phyloP scores from a whole-genome alignment of 2,888 invertebrate species.

The Cactoblastis cactorum region DNA sequence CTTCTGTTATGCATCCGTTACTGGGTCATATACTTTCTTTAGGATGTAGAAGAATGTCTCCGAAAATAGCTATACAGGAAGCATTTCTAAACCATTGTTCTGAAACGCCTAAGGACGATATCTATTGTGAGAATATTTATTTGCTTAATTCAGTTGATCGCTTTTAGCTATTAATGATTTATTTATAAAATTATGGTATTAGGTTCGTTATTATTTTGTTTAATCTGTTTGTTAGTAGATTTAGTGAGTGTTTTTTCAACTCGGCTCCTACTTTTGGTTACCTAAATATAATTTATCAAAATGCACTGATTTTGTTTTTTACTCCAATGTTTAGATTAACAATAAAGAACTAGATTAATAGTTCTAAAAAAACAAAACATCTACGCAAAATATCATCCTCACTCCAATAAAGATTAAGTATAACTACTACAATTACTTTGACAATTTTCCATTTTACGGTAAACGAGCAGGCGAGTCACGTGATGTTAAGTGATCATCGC shows the following conservation, averaged over 20 bases:
- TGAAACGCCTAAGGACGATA: slow-evolving; percentile 39
- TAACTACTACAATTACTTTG: no score
- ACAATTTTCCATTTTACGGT: no score
- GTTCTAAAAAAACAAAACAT: no score
- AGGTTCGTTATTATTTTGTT: slow-evolving; percentile 23
- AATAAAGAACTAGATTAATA: no score
- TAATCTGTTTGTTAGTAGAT: slow-evolving; percentile 14
- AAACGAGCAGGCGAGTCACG: no score
- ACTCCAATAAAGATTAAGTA: no score
- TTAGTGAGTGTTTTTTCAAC: slow-evolving; percentile 20
- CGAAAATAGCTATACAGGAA: slow-evolving; percentile 50
- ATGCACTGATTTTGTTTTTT: neutral
- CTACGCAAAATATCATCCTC: no score
- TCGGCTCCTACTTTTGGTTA: neutral
- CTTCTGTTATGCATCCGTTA: slow-evolving; percentile 51
- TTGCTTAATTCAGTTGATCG: slow-evolving; percentile 48
- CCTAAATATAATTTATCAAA: neutral
- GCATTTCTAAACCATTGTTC: slow-evolving; percentile 49
- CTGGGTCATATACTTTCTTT: slow-evolving; percentile 45
- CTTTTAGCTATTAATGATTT: no score
- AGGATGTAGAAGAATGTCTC: slow-evolving; percentile 43
- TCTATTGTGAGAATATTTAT: slow-evolving; percentile 60
- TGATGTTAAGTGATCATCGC: no score
- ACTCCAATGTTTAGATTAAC: no score
- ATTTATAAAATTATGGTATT: neutral